Base-by-base conservation (phyloP, 2,113 vertebrate genomes). In the Haemorhous mexicanus region DNA sequence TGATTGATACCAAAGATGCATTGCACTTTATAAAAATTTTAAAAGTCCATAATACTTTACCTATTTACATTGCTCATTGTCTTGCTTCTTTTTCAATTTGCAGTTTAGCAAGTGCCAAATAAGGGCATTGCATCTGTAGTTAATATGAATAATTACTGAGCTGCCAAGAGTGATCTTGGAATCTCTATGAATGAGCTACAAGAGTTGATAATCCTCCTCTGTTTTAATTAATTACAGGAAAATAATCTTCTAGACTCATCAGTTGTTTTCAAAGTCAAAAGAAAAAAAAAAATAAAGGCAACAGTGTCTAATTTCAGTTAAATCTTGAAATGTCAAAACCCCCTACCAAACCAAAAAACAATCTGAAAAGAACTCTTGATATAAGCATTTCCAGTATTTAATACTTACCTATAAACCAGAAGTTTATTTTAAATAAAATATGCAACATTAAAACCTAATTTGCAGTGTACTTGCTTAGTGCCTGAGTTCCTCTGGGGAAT, bases 91-190 rank as follows among this genome's bases (percentile, higher is more conserved):
- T 80, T 55, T 44, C 44, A 72, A 52, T 68, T 50, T 75, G 39
- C 50, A 72, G 22, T 44, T 87, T 58, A 72, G 22, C 23, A 67
- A 91, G 56, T 75, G 80, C 32, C 47, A 87, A 67, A 41, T 49
- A n/a, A 89, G 35, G 21, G 4, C 72, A 78, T 81, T 82, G 26
- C 64, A 67, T 55, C 82, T 89, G 64, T 52, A 70, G 58, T 58
- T 87, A 68, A 52, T 58, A 47, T 75, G 56, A 81, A 78, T 86
- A 78, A 90, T 90, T 96, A 82, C 53, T 94, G 82, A 92, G 81
- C 52, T 78, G 32, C 53, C 58, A 62, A 41, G 44, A 79, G 16
- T 59, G 44, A 70, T 84, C 49, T 68, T 92, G 49, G n/a, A 75
- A 70, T 90, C 27, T 24, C 30, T 74, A 11, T 77, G 50, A 82